Base-by-base conservation (phyloP, 2,888 invertebrate species). In the Scrobipalpa costella region DNA sequence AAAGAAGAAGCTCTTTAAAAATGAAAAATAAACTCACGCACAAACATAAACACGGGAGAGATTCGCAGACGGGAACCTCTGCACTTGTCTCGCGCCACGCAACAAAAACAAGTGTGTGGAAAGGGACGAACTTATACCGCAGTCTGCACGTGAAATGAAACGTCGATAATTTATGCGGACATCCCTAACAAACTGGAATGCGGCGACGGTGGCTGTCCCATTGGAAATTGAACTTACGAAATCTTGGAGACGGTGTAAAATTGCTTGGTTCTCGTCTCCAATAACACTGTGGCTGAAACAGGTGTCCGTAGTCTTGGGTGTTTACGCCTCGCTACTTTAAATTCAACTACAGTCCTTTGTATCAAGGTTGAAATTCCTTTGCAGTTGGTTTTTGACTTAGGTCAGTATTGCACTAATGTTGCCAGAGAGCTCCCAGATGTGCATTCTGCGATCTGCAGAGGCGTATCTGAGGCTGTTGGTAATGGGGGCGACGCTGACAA, bases 81-180 rank as follows among this genome's bases (percentile, higher is more conserved):
- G 74, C 83, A 83, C 83, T 85, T 81, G 85, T 83, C 80, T 81
- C 81, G 74, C 55, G 34, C 55, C 76, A 78, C 73, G 81, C 84
- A 87, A 89, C 82, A 89, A 89, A 90, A 90, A 87, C 88, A 88
- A 88, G 79, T 84, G 84, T 84, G 80, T 75, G 79, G 84, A 89
- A 76, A 78, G 84, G 78, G 88, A 89, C 79, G 78, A 79, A 79
- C 80, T 73, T 84, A 86, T 83, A 73, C 75, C 74, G 71, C 71
- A 73, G 76, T 77, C 78, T 74, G 73, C 78, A 77, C 71, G 77
- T 79, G 75, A 81, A 87, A 84, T 79, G 87, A 84, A 86, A 88
- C 85, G 87, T 90, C 90, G 88, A 90, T 90, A 90, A 90, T 88
- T 89, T 90, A 90, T 90, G 89, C 88, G 87, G 85, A 84, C 90